These are phyloP conservation scores for Vesta saturnalis DNA, from an alignment of 2,888 invertebrate species.

Conservation along the genomic window DNA sequence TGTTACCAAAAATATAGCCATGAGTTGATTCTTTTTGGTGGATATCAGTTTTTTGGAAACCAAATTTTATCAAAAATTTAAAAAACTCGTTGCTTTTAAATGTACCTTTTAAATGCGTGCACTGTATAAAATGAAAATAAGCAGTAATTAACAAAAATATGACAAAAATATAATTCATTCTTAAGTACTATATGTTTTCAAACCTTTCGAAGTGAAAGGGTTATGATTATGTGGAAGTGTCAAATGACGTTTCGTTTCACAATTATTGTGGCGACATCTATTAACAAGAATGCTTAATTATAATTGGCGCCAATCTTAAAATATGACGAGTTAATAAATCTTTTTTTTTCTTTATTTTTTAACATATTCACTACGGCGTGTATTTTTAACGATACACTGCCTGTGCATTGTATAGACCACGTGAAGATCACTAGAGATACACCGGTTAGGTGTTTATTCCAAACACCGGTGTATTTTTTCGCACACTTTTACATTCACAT, in stretches of 20 bases:
- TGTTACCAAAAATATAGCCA: constrained; percentile 96
- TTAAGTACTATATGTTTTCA: constrained; percentile 19
- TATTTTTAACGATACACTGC: too few relatives aligned
- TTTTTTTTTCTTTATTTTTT: too few relatives aligned
- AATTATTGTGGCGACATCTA: background rate
- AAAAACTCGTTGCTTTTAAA: constrained; percentile 81
- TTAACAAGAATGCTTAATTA: too few relatives aligned
- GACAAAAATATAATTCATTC: constrained; percentile 42
- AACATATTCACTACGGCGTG: too few relatives aligned
- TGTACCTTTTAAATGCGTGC: constrained; percentile 71
- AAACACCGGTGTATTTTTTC: too few relatives aligned
- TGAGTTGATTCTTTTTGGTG: constrained; percentile 86
- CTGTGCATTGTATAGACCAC: too few relatives aligned
- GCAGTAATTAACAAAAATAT: constrained; percentile 43
- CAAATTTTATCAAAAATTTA: constrained; percentile 93
- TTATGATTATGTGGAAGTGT: constrained; percentile 16
- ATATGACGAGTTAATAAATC: too few relatives aligned
- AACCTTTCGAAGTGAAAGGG: constrained; percentile 13
- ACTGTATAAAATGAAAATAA: constrained; percentile 41
- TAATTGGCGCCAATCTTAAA: too few relatives aligned
- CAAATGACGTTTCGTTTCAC: background rate
- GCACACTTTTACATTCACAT: too few relatives aligned
- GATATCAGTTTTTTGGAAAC: constrained; percentile 94
- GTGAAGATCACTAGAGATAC: too few relatives aligned
- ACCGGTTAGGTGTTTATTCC: too few relatives aligned